Evolutionary conservation across 2,113 vertebrate genomes (phyloP).

Genomic region (Petromus typicus): DNA sequence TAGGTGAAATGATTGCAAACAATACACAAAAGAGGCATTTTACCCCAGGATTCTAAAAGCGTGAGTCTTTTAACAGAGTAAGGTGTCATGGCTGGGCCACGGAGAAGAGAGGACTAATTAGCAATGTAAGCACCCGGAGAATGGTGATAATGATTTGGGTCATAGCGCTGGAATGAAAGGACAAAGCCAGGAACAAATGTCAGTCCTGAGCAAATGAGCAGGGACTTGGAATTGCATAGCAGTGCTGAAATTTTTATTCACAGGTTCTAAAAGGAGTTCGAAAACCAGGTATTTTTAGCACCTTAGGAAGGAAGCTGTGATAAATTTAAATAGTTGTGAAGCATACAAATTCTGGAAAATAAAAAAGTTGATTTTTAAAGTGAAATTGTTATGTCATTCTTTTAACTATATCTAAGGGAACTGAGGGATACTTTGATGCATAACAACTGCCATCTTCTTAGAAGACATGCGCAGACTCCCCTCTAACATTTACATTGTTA

Average conservation of each 20-base stretch:
- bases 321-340: constrained; percentile 16
- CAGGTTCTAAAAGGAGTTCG: constrained; percentile 4
- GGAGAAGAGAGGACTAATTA: not conserved
- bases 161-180: not conserved
- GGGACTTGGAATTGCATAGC: not conserved
- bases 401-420: constrained; percentile 13
- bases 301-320: not conserved
- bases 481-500: not conserved
- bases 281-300: constrained; percentile 31
- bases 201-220: not conserved
- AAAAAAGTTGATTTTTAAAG: not conserved
- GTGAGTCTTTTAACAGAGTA: not conserved
- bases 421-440: not conserved
- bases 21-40: not conserved
- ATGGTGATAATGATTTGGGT: not conserved
- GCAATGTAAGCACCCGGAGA: not conserved
- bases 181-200: not conserved
- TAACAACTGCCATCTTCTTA: not conserved
- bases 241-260: not conserved
- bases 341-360: not conserved
- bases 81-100: not conserved
- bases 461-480: not conserved
- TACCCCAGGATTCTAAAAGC: not conserved
- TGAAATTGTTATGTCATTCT: not conserved
- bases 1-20: not conserved